A percentile compares a stretch with the other conserved stretches of the same genome.
These are phyloP conservation scores for Hyperoodon ampullatus DNA, from an alignment of 2,113 vertebrate genomes.

Conservation along the genomic window DNA sequence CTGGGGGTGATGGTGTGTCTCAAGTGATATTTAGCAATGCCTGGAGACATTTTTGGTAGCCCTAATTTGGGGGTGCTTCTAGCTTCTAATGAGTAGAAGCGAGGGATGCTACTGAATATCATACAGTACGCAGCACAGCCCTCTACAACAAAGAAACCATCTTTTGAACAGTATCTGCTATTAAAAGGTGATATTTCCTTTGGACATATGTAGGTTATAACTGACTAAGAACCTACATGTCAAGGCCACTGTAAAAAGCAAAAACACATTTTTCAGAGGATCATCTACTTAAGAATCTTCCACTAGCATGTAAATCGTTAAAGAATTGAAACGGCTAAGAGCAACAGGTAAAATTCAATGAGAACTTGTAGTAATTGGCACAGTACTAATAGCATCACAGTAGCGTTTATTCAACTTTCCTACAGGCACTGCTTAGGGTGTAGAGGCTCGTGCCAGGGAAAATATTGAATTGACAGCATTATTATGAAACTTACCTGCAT, in stretches of 20 bases:
- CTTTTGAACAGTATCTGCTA: not conserved
- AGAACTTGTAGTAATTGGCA: not conserved
- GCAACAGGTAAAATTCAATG: not conserved
- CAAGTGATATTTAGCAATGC: not conserved
- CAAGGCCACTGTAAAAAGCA: not conserved
- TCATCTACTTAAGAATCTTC: not conserved
- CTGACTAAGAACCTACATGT: not conserved
- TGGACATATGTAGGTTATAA: not conserved
- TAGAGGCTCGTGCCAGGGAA: not conserved
- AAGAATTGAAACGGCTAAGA: slow-evolving; percentile 1
- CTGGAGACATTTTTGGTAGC: not conserved
- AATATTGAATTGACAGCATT: not conserved
- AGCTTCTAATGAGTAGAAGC: not conserved
- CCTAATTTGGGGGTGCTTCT: not conserved
- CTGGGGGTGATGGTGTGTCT: not conserved
- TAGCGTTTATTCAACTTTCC: slow-evolving; percentile 5
- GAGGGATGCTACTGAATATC: not conserved
- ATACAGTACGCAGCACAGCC: not conserved
- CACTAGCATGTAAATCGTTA: not conserved
- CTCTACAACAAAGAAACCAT: not conserved
- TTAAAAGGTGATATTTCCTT: slow-evolving; percentile 30
- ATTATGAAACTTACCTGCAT: not conserved
- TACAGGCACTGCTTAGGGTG: not conserved
- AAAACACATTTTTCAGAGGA: not conserved
- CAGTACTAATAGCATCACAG: not conserved